These are phyloP conservation scores for Agrotis exclamationis DNA, from an alignment of 2,888 invertebrate species.

Conservation along the genomic window DNA sequence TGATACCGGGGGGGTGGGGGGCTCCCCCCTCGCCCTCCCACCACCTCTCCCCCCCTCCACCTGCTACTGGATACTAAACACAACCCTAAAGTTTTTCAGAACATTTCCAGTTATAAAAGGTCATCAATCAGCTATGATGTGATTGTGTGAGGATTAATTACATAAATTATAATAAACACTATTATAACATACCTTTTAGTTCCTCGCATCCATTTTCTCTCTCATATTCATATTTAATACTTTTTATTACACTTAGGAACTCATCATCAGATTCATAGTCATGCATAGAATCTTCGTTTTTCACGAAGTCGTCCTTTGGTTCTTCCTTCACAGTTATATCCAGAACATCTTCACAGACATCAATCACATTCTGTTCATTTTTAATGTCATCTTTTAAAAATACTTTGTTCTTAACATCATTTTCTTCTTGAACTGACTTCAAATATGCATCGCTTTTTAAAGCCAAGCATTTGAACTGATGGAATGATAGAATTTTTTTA, in stretches of 20 bases:
- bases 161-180: no score
- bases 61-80: no score
- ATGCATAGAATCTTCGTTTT: conserved; percentile 34
- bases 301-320: conserved; percentile 41
- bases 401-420: conserved; percentile 64
- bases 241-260: conserved; percentile 70
- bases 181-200: conserved; percentile 71
- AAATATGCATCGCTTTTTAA: conserved; percentile 78
- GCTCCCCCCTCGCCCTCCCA: no score
- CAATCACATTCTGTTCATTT: conserved; percentile 44
- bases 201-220: conserved; percentile 59
- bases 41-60: no score
- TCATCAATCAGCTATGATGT: no score
- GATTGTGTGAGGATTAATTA: no score
- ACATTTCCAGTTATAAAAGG: not conserved
- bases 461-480: conserved; percentile 81
- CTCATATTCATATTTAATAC: conserved; percentile 74
- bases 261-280: conserved; percentile 80
- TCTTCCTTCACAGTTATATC: conserved; percentile 66
- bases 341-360: conserved; percentile 56
- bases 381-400: conserved; percentile 59
- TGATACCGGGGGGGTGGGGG: no score
- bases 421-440: conserved; percentile 57
- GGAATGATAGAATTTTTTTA: conserved; percentile 76
- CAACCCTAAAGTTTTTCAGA: no score